Conservation (phyloP, 2,797 vertebrate genomes). For the Fratercula arctica region DNA sequence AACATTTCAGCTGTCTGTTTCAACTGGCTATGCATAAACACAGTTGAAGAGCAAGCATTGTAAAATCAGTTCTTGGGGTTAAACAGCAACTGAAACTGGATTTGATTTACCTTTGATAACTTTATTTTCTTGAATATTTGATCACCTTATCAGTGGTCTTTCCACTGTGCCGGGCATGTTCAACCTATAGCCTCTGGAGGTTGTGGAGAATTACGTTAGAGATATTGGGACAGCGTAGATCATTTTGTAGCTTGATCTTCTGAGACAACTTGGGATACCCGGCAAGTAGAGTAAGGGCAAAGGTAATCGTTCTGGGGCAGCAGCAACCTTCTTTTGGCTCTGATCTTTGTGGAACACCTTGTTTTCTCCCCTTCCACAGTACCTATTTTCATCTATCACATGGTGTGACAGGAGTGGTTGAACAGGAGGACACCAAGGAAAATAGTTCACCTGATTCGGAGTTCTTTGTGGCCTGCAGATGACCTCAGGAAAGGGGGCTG, state of each 20-base stretch:
- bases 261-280: background rate
- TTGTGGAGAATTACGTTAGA: background rate
- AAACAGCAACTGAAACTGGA: background rate
- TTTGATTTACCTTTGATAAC: background rate
- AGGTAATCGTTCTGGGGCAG: background rate
- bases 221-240: fast-evolving
- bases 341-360: background rate
- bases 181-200: background rate
- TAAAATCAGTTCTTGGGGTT: background rate
- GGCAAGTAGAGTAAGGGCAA: background rate
- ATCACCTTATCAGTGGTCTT: background rate
- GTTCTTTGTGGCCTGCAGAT: background rate
- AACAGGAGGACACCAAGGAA: background rate
- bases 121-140: background rate
- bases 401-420: background rate
- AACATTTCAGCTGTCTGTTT: background rate
- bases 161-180: background rate
- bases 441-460: background rate
- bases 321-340: background rate
- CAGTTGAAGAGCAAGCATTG: background rate
- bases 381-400: background rate
- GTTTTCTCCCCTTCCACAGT: background rate
- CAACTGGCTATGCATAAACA: background rate
- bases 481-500: background rate
- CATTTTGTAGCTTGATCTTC: background rate